Evolutionary conservation across 2,113 vertebrate genomes (phyloP).

Genomic region (Tretioscincus oriximinensis): DNA sequence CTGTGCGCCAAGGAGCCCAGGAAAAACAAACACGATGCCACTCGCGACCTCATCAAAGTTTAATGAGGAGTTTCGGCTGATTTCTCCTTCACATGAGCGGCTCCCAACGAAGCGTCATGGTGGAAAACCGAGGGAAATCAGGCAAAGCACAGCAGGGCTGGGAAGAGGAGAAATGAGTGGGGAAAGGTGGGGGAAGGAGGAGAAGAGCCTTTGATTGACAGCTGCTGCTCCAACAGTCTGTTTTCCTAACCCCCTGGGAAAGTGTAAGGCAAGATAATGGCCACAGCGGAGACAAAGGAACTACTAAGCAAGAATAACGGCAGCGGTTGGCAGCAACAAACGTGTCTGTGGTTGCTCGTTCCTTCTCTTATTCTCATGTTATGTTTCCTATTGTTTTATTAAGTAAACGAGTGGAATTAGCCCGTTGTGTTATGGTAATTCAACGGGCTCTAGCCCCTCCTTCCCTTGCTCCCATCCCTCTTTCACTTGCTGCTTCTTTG

Average conservation of each 20-base stretch:
- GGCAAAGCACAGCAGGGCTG: accelerated
- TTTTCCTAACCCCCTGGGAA: background rate
- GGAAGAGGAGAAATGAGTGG: background rate
- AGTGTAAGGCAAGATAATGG: background rate
- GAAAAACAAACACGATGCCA: background rate
- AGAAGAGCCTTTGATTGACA: background rate
- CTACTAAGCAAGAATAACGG: background rate
- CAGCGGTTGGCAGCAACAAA: background rate
- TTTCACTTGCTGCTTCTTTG: too few species aligned
- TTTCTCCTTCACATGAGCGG: constrained; percentile 6
- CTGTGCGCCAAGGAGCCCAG: accelerated
- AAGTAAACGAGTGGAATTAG: too few species aligned
- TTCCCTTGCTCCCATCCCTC: too few species aligned
- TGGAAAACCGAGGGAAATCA: too few species aligned
- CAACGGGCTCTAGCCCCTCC: too few species aligned
- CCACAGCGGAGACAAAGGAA: too few species aligned
- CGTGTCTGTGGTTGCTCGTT: background rate
- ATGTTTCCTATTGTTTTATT: too few species aligned
- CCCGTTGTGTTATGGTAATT: too few species aligned
- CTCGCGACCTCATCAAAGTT: constrained; percentile 27
- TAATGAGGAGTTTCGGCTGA: constrained; percentile 5
- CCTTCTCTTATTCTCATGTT: too few species aligned
- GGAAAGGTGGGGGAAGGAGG: background rate
- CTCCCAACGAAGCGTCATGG: background rate
- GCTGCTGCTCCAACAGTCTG: background rate